phyloP scores from a whole-genome alignment of 2,797 vertebrate genomes.

The Sciurus vulgaris region DNA sequence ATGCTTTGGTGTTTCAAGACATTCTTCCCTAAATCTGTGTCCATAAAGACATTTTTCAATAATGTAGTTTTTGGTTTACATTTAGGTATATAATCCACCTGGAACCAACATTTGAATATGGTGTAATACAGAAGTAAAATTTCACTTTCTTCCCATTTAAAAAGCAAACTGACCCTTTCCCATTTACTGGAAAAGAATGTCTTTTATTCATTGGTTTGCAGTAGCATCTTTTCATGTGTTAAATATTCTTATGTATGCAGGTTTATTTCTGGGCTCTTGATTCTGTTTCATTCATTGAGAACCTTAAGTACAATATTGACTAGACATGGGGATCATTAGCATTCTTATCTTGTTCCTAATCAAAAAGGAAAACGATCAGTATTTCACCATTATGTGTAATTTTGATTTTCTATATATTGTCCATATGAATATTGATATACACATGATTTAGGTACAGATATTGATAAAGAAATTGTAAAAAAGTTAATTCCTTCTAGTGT shows the following conservation, averaged over 20 bases:
- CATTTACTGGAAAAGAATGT: neutral
- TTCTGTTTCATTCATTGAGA: neutral
- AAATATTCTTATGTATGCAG: neutral
- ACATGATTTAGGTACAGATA: neutral
- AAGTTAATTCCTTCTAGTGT: neutral
- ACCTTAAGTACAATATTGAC: neutral
- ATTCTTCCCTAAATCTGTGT: neutral
- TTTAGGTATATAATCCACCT: neutral
- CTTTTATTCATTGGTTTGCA: neutral
- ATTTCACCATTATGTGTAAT: no score
- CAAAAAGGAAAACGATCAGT: neutral
- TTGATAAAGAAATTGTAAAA: neutral
- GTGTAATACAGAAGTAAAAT: neutral
- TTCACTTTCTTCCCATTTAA: neutral
- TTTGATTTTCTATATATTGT: neutral
- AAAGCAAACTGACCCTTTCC: neutral
- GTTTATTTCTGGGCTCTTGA: neutral
- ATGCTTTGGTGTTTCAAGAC: conserved; percentile 11
- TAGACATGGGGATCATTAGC: neutral
- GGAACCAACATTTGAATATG: neutral
- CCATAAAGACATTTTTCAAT: conserved; percentile 4
- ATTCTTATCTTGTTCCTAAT: neutral
- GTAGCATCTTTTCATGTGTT: neutral
- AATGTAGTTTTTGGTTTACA: neutral
- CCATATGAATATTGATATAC: neutral